A percentile compares a stretch with the other conserved stretches of the same genome.
These are phyloP conservation scores for Melitaea cinxia DNA, from an alignment of 1,140 invertebrate genomes.

Conservation along the genomic window DNA sequence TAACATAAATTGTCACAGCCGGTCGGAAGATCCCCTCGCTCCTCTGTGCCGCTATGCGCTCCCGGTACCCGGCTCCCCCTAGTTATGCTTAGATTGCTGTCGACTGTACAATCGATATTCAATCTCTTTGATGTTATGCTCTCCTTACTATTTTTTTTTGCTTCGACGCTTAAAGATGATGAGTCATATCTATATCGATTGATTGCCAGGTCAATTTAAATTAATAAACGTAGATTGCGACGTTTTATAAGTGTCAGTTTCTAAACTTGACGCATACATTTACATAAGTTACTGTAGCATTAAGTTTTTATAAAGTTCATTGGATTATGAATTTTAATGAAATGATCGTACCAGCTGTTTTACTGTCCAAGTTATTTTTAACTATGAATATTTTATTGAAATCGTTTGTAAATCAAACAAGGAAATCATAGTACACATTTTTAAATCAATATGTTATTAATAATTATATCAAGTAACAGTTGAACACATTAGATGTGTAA, in stretches of 20 bases:
- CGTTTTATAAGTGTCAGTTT: not conserved
- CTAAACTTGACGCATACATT: not conserved
- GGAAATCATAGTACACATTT: too few relatives aligned
- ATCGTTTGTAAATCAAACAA: not conserved
- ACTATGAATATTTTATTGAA: not conserved
- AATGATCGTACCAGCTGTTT: not conserved
- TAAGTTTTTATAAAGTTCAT: not conserved
- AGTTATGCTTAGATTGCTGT: constrained; percentile 64
- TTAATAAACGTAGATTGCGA: not conserved
- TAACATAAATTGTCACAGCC: constrained; percentile 77
- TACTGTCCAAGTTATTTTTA: not conserved
- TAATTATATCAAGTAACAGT: too few relatives aligned
- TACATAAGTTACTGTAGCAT: not conserved
- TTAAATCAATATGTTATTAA: too few relatives aligned
- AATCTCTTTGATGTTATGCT: constrained; percentile 79
- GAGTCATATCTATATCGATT: constrained; percentile 46
- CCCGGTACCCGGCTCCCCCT: constrained; percentile 24
- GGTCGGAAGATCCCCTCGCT: constrained; percentile 55
- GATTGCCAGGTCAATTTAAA: constrained; percentile 4
- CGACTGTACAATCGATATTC: constrained; percentile 79
- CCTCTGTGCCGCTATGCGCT: constrained; percentile 29
- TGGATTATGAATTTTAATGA: not conserved
- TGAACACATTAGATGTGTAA: too few relatives aligned
- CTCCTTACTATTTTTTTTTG: constrained; percentile 73
- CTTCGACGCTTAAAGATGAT: constrained; percentile 67